Conservation (phyloP, 2,113 vertebrate genomes). For the Felis catus region DNA sequence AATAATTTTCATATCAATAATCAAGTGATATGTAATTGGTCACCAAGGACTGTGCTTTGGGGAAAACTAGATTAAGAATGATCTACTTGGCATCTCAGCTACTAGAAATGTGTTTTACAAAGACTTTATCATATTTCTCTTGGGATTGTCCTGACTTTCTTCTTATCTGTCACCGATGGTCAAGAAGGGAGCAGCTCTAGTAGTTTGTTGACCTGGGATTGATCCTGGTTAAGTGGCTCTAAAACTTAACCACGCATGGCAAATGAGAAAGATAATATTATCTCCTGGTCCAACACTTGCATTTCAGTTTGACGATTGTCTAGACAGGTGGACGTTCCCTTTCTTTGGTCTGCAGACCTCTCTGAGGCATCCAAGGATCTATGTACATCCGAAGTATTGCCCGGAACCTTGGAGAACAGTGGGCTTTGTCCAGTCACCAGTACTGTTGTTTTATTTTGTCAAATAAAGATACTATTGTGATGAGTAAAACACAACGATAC, state of each 20-base stretch:
- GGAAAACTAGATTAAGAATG: not conserved
- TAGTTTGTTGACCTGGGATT: not conserved
- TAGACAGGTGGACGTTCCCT: fast-evolving
- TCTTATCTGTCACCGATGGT: not conserved
- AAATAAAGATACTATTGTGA: not conserved
- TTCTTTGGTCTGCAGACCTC: not conserved
- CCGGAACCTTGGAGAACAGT: not conserved
- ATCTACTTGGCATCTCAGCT: not conserved
- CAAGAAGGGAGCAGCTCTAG: not conserved
- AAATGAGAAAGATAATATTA: not conserved
- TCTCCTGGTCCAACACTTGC: not conserved
- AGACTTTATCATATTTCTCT: not conserved
- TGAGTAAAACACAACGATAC: not conserved
- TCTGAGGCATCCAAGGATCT: not conserved
- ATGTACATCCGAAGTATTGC: not conserved
- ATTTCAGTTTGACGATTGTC: not conserved
- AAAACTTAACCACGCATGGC: not conserved
- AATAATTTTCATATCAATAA: slow-evolving; percentile 26
- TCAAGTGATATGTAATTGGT: not conserved
- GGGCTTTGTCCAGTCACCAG: not conserved
- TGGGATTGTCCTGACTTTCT: not conserved
- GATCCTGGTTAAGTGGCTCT: not conserved
- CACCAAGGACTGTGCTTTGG: not conserved
- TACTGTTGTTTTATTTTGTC: not conserved
- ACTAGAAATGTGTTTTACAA: not conserved